These are phyloP conservation scores for Hymenopus coronatus DNA, from an alignment of 2,888 invertebrate genomes.

Conservation along the genomic window DNA sequence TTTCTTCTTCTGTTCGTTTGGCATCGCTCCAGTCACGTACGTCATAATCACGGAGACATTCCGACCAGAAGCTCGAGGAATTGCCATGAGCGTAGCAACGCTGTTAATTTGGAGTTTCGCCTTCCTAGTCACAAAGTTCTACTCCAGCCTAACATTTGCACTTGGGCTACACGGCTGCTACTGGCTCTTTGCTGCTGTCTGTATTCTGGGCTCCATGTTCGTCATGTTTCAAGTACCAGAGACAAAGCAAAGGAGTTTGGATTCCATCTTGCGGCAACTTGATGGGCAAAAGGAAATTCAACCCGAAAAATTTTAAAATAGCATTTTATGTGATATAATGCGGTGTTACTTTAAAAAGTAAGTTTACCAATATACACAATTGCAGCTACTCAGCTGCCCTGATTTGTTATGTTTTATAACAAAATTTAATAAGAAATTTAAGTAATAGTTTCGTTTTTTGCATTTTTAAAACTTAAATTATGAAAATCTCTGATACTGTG, in stretches of 20 bases:
- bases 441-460: not conserved
- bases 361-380: not conserved
- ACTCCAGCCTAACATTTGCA: conserved; percentile 45
- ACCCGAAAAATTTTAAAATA: not conserved
- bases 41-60: conserved; percentile 28
- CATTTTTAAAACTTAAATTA: not conserved
- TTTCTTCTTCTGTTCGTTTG: conserved; percentile 12
- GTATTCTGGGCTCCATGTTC: conserved; percentile 43
- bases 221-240: conserved; percentile 48
- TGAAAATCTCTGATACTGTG: too few species aligned
- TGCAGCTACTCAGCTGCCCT: not conserved
- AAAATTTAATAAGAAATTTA: not conserved
- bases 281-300: not conserved
- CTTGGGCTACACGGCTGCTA: conserved; percentile 47
- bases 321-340: not conserved
- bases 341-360: not conserved
- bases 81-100: conserved; percentile 30
- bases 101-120: conserved; percentile 43
- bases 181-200: conserved; percentile 46
- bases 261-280: conserved; percentile 45
- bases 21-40: conserved; percentile 19
- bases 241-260: conserved; percentile 47
- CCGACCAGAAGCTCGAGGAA: conserved; percentile 10
- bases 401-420: not conserved
- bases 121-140: conserved; percentile 46